Base-by-base conservation (phyloP, 2,888 invertebrate genomes). In the Leucophenga montana region DNA sequence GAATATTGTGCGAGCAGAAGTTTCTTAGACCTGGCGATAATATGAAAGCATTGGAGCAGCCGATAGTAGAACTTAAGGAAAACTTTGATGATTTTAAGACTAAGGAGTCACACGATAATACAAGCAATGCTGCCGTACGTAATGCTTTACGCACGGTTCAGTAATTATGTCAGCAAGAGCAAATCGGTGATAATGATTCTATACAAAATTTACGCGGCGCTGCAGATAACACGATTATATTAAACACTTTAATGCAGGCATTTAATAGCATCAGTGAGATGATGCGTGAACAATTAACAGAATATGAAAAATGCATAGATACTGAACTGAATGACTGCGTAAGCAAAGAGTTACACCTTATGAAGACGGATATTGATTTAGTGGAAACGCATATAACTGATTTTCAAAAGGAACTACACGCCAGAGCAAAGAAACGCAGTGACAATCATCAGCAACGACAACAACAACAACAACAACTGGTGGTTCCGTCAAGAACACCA, bases 31-130 rank as follows among this genome's bases (percentile, higher is more conserved):
- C 80, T 0, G 67, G 75, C 0, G 70, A 50, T 8, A 72, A 71
- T 1, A 69, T 82, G 2, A 18, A 56, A 0, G 67, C 57, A 5
- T 69, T 85, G n/a, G 84, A 86, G 8, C 33, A 66, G 0, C 76
- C 82, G 1, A 72, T 84, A 0, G 62, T 46, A 3, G 70, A 67
- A 1, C 74, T 88, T 0, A 85, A 85, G 33, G 78, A 83, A 1
- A 73, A 73, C 1, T 83, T 88, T 59, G 86, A 87, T 39, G 75
- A 73, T 5, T 87, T 87, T 65, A 81, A 84, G 44, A 74, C 74
- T 2, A 83, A 84, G 59, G 81, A 85, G 57, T 48, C 76, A 3
- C 78, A 79, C 20, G 75, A 80, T 9, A 84, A 82, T 31, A 82
- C 78, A 22, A 81, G 83, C 61, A 82, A 82, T 31, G 82, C 84